Conservation (phyloP, 2,888 invertebrate genomes). For the Keiferia lycopersicella region DNA sequence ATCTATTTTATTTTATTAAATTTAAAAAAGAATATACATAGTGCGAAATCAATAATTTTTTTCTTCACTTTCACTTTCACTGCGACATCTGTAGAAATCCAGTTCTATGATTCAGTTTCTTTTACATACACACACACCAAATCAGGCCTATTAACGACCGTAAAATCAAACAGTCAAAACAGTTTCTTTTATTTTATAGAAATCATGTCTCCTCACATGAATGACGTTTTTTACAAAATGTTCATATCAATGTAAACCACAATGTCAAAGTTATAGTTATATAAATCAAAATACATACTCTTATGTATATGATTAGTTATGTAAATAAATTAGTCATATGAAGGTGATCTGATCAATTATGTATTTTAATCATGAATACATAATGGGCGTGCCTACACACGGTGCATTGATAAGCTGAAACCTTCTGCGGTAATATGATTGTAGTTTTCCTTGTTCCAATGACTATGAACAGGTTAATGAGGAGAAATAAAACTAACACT, state of each 20-base stretch:
- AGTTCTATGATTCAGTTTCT: no score
- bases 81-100: no score
- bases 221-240: no score
- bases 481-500: no score
- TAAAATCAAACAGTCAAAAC: no score
- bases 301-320: neutral
- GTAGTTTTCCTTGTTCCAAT: conserved; percentile 16
- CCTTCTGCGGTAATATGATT: neutral
- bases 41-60: no score
- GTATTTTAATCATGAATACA: neutral
- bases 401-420: neutral
- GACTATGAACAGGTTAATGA: neutral
- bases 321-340: neutral
- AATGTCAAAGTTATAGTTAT: neutral
- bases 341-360: neutral
- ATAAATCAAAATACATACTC: neutral
- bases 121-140: no score
- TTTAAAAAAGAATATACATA: no score
- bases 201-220: no score
- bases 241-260: neutral
- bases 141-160: no score
- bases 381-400: neutral
- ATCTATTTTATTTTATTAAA: neutral
- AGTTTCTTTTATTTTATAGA: no score
- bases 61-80: no score